Conservation (phyloP, 2,113 vertebrate genomes). For the Catharus bicknelli region DNA sequence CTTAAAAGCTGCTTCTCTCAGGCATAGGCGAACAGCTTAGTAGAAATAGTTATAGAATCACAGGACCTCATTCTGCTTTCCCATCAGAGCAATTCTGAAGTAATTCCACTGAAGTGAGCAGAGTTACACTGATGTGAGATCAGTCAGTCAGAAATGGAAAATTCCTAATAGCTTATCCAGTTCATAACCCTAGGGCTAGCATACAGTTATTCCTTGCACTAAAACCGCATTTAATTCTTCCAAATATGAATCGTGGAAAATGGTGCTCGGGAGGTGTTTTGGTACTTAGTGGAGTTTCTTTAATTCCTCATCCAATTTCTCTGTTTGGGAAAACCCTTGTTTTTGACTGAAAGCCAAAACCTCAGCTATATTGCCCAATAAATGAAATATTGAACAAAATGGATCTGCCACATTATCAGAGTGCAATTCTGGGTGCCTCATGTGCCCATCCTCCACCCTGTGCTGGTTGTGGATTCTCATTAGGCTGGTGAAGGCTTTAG, state of each 20-base stretch:
- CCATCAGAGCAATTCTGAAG: conserved; percentile 42
- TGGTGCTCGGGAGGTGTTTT: not conserved
- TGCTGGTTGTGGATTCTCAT: not conserved
- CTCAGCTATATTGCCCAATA: not conserved
- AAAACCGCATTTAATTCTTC: not conserved
- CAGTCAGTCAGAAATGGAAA: conserved; percentile 60
- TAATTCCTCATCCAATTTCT: not conserved
- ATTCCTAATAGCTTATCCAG: conserved; percentile 62
- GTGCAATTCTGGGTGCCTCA: not conserved
- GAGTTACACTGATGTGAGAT: conserved; percentile 58
- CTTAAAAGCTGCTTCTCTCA: conserved; percentile 11
- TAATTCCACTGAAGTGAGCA: conserved; percentile 61
- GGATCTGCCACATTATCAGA: not conserved
- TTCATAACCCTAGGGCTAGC: conserved; percentile 45
- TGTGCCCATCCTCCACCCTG: not conserved
- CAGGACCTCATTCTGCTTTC: conserved; percentile 23
- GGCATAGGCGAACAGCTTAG: not conserved
- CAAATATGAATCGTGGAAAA: conserved; percentile 32
- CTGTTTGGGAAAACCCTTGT: not conserved
- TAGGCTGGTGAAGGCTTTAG: not conserved
- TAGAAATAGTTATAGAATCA: conserved; percentile 41
- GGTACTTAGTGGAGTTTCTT: not conserved
- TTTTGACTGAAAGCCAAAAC: conserved; percentile 21
- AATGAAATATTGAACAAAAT: not conserved
- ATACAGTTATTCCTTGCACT: conserved; percentile 12